A percentile compares a stretch with the other conserved stretches of the same genome.
Conservation (phyloP, 2,113 vertebrate genomes). For the Uropsilus gracilis region DNA sequence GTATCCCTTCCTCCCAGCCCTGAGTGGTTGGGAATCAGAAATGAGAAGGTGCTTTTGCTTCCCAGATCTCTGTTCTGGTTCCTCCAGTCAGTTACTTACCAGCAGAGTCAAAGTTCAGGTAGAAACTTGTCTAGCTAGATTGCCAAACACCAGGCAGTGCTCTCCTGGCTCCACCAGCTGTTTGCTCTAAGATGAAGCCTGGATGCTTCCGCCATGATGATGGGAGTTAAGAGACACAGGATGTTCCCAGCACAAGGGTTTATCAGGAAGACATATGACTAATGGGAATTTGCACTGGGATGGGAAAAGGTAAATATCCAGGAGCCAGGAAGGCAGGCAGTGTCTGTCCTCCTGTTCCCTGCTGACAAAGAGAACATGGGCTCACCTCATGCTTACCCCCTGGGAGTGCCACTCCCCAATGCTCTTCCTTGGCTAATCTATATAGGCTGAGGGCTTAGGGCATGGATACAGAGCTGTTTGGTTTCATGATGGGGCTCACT, state of each 20-base stretch:
- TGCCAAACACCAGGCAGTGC: not conserved
- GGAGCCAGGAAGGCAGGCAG: not conserved
- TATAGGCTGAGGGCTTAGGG: not conserved
- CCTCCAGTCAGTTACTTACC: not conserved
- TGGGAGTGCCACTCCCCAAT: not conserved
- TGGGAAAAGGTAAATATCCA: not conserved
- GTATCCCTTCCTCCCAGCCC: not conserved
- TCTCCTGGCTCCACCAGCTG: not conserved
- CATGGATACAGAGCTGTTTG: not conserved
- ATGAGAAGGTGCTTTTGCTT: not conserved
- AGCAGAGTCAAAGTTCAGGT: conserved; percentile 1
- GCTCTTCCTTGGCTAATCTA: not conserved
- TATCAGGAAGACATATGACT: not conserved
- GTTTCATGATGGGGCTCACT: not conserved
- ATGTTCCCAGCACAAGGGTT: not conserved
- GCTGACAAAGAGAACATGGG: not conserved
- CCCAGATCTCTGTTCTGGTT: not conserved
- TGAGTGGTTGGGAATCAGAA: not conserved
- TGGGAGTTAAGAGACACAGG: not conserved
- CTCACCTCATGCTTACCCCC: not conserved
- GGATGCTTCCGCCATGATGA: fast-evolving
- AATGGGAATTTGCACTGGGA: not conserved
- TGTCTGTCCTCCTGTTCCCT: not conserved
- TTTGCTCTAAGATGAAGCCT: not conserved
- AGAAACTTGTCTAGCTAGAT: conserved; percentile 15